Percentiles rank a stretch among this genome's conserved stretches.
Conservation (phyloP, 1,140 invertebrate species). For the Macrobrachium rosenbergii region DNA sequence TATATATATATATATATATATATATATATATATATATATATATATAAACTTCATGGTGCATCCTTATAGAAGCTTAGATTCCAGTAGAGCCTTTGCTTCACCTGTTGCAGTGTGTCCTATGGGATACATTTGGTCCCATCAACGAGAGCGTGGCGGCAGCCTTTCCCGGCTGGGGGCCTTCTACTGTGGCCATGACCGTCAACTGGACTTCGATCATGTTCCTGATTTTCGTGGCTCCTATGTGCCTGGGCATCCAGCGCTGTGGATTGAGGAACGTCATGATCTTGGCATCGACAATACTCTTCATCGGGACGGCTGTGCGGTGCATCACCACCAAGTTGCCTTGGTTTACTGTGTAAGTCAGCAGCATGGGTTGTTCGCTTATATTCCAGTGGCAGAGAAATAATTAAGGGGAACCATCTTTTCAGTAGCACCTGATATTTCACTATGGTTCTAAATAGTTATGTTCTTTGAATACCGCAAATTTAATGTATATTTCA, state of each 20-base stretch:
- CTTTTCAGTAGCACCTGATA: no score
- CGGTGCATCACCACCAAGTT: conserved; percentile 16
- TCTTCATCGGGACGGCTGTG: neutral
- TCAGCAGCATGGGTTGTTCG: neutral
- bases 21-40: no score
- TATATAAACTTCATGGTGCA: no score
- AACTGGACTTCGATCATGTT: conserved; percentile 39
- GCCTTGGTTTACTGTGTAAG: conserved; percentile 36
- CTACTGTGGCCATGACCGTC: conserved; percentile 30
- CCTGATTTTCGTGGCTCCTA: conserved; percentile 33
- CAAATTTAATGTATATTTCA: no score
- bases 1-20: no score
- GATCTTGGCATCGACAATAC: conserved; percentile 5
- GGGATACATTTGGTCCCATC: conserved; percentile 51
- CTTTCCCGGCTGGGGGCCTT: conserved; percentile 24
- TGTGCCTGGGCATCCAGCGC: conserved; percentile 34
- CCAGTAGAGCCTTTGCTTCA: no score
- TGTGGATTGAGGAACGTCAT: conserved; percentile 35
- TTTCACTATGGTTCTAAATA: no score
- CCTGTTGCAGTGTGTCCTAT: conserved; percentile 8
- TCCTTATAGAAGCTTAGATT: no score
- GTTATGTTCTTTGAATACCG: no score
- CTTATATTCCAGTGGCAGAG: neutral
- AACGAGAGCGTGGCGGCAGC: conserved; percentile 41
- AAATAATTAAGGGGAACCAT: no score